A percentile compares a stretch with the other conserved stretches of the same genome.
phyloP scores from a whole-genome alignment of 2,888 invertebrate genomes.

The Agrilus cyanescens region DNA sequence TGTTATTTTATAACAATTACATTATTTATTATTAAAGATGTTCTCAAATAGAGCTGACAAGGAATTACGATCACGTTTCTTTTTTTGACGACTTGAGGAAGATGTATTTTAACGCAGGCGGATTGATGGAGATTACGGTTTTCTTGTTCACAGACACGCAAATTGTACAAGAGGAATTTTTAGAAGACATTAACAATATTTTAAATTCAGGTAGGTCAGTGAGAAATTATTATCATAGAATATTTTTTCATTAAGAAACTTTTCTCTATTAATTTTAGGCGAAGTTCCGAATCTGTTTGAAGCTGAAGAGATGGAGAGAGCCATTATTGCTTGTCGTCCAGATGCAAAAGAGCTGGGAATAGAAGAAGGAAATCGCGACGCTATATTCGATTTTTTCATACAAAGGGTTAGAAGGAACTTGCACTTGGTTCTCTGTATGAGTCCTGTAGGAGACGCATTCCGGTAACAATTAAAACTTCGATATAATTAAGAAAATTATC shows the following conservation, averaged over 20 bases:
- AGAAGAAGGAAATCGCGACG: conserved; percentile 57
- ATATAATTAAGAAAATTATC: not conserved
- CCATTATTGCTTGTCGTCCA: conserved; percentile 62
- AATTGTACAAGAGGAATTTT: conserved; percentile 79
- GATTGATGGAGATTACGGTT: conserved; percentile 59
- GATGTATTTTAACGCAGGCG: conserved; percentile 70
- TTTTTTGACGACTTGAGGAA: conserved; percentile 80
- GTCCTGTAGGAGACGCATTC: conserved; percentile 81
- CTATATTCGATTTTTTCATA: conserved; percentile 75
- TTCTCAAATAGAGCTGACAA: conserved; percentile 75
- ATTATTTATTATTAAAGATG: conserved; percentile 42
- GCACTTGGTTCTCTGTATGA: conserved; percentile 82
- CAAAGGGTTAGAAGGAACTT: conserved; percentile 71
- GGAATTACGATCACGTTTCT: conserved; percentile 68
- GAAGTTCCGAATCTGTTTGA: conserved; percentile 89
- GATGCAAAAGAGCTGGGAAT: conserved; percentile 60
- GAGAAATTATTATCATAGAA: not conserved
- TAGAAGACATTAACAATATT: conserved; percentile 87
- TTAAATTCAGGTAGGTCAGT: conserved; percentile 61
- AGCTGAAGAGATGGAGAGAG: conserved; percentile 73
- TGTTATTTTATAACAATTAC: not conserved
- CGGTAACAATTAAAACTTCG: conserved; percentile 41
- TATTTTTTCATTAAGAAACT: not conserved
- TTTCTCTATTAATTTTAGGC: conserved; percentile 36
- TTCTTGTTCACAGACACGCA: conserved; percentile 86